Base-by-base conservation (phyloP, 1,140 invertebrate species). In the Lasioglossum baleicum region DNA sequence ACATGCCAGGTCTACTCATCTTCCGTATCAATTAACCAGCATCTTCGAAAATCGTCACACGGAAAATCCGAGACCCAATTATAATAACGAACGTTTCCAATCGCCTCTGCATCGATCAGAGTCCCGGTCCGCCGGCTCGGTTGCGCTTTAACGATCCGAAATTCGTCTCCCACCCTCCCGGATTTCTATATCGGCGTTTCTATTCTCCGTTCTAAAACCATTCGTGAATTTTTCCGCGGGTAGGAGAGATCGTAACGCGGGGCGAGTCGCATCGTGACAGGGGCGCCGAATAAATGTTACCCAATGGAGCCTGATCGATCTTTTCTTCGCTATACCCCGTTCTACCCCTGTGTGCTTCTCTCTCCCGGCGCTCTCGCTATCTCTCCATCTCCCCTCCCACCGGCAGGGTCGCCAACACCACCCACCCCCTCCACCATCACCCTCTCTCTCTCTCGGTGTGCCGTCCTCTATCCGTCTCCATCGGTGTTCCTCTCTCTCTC, bases 261-360 rank as follows among this genome's bases (percentile, higher is more conserved):
- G 51, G 4, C 44, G n/a, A 35, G 68, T 26, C 15, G 17, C 68
- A 20, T 10, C 26, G 26, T 35, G 79, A 85, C 79, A 73, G 70
- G 72, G 66, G 79, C 83, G 74, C 71, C 69, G 60, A 76, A 83
- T 85, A 84, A 84, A 85, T 79, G 83, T 84, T 75, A 68, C 78
- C 78, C 73, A 83, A 85, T 83, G 73, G 74, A 81, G 79, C 73
- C 79, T 75, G 82, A 85, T 84, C 84, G 84, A 85, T 85, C 83
- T 78, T 82, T 81, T 82, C 78, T 74, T 79, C 76, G 48, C 22
- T 61, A 35, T 35, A 68, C 58, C 51, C 64, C 40, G 48, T 53
- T 7, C 72, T 31, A n/a, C 11, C 2, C n/a, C 26, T 13, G 13
- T 26, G 58, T 60, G 56, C 61, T 22, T n/a, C 44, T 42, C 65